Evolutionary conservation across 2,888 invertebrate species (phyloP), one percentile per base, ranked within the genome.

Genomic region (Argyresthia albistria): DNA sequence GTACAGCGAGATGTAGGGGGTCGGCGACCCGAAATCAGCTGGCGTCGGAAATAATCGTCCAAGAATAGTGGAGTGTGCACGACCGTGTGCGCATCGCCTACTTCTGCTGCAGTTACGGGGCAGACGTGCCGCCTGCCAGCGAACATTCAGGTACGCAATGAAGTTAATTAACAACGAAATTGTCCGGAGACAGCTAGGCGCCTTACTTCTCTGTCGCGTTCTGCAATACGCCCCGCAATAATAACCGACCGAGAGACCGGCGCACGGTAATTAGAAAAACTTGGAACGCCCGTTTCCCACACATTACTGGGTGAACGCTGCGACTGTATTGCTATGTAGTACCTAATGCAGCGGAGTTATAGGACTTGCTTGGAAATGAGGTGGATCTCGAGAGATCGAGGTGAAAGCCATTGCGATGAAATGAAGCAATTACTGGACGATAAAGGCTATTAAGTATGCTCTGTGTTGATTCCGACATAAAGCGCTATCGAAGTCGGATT

Each of bases 171-270:
- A 76, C 74, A 70, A 76, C 70, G 62, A 82, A 82, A 83, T 79
- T 81, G 78, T 66, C 66, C 75, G 69, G 76, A 82, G 81, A 83
- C 83, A 83, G 83, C 82, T 82, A 83, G 76, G 60, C 79, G 83
- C 73, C 80, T 82, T 80, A 83, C 83, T 82, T 82, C 68, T 78
- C 69, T 65, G 67, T 68, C 70, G 69, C 69, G 69, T 60, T 69
- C 70, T 70, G 77, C 73, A 75, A 73, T 73, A 72, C 75, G 66
- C 74, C 66, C 72, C 76, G 76, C 75, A 79, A 77, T 81, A 78
- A 80, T 77, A 76, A 74, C 71, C 76, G 67, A 73, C 69, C 68
- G 61, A 61, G 70, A 69, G 62, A 65, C 70, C 65, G 64, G 76
- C 72, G 66, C 68, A 66, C 68, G 67, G 71, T 71, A 79, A 81